These are phyloP conservation scores for Ptiloglossa arizonensis DNA, from an alignment of 1,140 invertebrate genomes.

Conservation along the genomic window DNA sequence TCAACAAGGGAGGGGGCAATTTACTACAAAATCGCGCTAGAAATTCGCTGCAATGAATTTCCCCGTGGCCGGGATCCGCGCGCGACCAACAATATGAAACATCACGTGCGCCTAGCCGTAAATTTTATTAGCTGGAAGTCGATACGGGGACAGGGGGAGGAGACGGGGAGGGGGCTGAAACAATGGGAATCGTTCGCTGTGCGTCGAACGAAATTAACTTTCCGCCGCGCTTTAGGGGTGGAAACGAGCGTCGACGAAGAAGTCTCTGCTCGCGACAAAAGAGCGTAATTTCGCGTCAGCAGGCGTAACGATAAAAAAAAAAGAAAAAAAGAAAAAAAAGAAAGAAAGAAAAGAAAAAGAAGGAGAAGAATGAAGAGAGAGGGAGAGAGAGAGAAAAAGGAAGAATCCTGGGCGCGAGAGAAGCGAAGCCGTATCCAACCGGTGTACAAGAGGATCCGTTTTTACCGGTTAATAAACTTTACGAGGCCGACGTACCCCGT, in stretches of 20 bases:
- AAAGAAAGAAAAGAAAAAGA: conserved; percentile 7
- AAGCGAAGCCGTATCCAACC: neutral
- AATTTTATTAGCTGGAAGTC: conserved; percentile 20
- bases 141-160: neutral
- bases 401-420: too few species aligned
- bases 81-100: neutral
- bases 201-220: conserved; percentile 32
- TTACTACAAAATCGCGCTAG: neutral
- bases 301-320: conserved; percentile 61
- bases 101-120: neutral
- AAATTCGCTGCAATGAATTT: conserved; percentile 3
- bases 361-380: too few species aligned
- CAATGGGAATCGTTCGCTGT: conserved; percentile 9
- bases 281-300: conserved; percentile 55
- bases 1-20: neutral
- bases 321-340: conserved; percentile 1
- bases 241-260: neutral
- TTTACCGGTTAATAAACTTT: conserved; percentile 65
- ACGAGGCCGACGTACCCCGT: conserved; percentile 36
- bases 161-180: conserved; percentile 3
- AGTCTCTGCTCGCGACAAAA: conserved; percentile 19
- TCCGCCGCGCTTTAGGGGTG: neutral
- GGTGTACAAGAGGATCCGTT: conserved; percentile 30
- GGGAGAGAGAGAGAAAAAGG: too few species aligned
- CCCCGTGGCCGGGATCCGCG: neutral